Evolutionary conservation across 2,113 vertebrate species (phyloP).

Genomic region (Myanophis thanlyinensis): DNA sequence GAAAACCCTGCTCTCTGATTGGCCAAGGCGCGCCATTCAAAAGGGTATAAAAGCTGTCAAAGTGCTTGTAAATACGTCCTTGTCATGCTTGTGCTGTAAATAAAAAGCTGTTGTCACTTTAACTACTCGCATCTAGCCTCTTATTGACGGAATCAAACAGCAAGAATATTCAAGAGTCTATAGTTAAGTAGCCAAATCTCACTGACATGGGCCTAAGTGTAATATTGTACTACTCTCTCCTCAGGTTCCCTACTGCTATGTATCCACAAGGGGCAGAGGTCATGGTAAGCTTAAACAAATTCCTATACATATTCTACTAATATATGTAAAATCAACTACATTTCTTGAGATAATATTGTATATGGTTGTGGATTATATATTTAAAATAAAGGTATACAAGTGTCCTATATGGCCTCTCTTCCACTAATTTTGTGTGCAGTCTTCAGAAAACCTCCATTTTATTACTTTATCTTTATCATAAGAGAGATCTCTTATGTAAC

Average conservation of each 20-base stretch:
- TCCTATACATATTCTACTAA: background rate
- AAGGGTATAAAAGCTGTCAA: too few species aligned
- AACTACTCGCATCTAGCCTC: too few species aligned
- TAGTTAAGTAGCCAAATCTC: background rate
- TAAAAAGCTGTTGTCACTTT: too few species aligned
- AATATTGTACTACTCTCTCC: background rate
- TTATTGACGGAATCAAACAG: too few species aligned
- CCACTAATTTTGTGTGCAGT: background rate
- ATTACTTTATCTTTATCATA: background rate
- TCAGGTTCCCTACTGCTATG: background rate
- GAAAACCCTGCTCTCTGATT: too few species aligned
- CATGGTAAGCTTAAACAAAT: background rate
- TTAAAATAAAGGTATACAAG: background rate
- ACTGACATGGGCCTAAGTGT: background rate
- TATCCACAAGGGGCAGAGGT: background rate
- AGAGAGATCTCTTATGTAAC: background rate
- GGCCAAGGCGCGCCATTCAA: too few species aligned
- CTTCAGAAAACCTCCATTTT: background rate
- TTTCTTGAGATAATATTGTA: background rate
- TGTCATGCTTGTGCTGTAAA: too few species aligned
- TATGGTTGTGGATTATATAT: background rate
- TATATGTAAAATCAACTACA: background rate
- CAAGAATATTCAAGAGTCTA: background rate
- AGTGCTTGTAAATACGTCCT: too few species aligned
- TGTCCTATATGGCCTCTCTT: background rate